These are phyloP conservation scores for Ditula angustiorana DNA, from an alignment of 2,888 invertebrate genomes.

Conservation along the genomic window DNA sequence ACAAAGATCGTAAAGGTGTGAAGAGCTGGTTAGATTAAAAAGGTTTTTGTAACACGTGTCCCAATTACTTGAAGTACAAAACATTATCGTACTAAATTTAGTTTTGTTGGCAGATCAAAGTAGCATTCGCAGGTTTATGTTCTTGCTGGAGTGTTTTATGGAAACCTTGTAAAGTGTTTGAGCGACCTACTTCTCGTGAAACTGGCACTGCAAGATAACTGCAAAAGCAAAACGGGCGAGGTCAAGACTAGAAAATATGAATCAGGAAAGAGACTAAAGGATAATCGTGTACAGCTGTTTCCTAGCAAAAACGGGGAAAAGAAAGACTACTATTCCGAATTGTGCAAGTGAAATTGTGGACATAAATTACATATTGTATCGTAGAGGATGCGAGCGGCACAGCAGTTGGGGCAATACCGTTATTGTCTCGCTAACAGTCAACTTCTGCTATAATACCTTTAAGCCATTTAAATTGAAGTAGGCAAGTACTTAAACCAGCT, in stretches of 20 bases:
- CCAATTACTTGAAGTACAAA: conserved; percentile 13
- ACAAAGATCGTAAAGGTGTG: too few relatives aligned
- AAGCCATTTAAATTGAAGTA: conserved; percentile 1
- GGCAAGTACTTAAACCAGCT: conserved; percentile 5
- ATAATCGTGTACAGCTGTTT: neutral
- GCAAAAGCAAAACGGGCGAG: conserved; percentile 11
- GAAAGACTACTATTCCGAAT: conserved; percentile 3
- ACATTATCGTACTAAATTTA: conserved; percentile 22
- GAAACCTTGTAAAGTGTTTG: conserved; percentile 6
- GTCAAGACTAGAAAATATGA: conserved; percentile 17
- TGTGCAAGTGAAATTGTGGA: conserved; percentile 30
- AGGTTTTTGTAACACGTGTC: too few relatives aligned
- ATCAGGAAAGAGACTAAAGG: conserved; percentile 18
- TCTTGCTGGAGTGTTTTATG: conserved; percentile 12
- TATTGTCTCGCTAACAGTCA: conserved; percentile 13
- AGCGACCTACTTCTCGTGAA: conserved; percentile 26
- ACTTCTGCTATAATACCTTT: conserved; percentile 15
- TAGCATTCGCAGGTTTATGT: conserved; percentile 22
- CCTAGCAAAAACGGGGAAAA: conserved; percentile 9
- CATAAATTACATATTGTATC: conserved; percentile 34
- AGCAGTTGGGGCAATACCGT: conserved; percentile 9
- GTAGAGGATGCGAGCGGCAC: conserved; percentile 1
- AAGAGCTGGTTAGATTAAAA: too few relatives aligned
- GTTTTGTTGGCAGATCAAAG: conserved; percentile 29
- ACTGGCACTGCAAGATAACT: conserved; percentile 26